Percentiles rank a stretch among this genome's conserved stretches.
Conservation (phyloP, 2,797 vertebrate species). For the Tadarida brasiliensis region DNA sequence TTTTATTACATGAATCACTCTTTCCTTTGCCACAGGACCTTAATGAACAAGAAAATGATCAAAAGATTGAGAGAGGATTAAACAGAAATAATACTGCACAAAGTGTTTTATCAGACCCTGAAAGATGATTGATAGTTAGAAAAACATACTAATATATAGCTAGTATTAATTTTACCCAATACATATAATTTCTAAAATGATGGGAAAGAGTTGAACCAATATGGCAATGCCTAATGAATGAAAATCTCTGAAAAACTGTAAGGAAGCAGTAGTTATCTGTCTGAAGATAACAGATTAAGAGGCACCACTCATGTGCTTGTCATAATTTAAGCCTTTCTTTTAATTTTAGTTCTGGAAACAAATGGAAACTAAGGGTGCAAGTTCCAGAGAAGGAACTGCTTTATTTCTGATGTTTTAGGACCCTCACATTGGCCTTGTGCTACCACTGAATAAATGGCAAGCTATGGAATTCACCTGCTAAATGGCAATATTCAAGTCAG, state of each 20-base stretch:
- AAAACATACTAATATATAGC: background rate
- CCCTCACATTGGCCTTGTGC: background rate
- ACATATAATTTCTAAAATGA: background rate
- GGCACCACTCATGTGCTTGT: background rate
- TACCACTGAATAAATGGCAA: background rate
- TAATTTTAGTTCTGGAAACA: background rate
- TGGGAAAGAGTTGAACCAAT: background rate
- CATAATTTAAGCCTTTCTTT: background rate
- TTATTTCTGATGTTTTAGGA: background rate
- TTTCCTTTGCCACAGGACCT: conserved; percentile 23
- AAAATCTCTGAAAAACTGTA: conserved; percentile 3
- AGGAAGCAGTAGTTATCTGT: background rate
- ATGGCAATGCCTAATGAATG: background rate
- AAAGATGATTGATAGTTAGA: background rate
- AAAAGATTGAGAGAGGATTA: conserved; percentile 26
- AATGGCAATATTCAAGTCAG: background rate
- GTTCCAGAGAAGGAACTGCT: background rate
- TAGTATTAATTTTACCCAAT: conserved; percentile 40
- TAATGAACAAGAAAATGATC: conserved; percentile 35
- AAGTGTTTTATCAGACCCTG: background rate
- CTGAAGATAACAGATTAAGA: background rate
- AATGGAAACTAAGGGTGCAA: background rate
- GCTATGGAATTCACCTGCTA: background rate
- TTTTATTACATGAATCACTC: conserved; percentile 27
- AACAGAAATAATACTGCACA: background rate